Percentiles rank a stretch among this genome's conserved stretches.
Conservation (phyloP, 2,797 vertebrate species). For the Rhyacichthys aspro region DNA sequence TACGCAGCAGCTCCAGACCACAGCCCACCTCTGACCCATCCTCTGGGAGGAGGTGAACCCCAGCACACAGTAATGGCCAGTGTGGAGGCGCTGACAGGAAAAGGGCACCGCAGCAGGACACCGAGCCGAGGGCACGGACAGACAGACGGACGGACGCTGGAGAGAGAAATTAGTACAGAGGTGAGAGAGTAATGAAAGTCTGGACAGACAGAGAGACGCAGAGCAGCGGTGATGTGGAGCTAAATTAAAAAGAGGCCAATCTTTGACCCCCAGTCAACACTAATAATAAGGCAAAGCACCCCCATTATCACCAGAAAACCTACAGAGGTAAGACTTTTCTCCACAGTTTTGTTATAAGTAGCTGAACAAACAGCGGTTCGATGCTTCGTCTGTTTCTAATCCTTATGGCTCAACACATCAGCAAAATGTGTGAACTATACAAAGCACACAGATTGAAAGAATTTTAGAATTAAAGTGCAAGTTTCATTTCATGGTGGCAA, state of each 20-base stretch:
- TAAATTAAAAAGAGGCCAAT: conserved; percentile 44
- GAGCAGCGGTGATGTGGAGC: conserved; percentile 14
- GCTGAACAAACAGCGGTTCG: too few species aligned
- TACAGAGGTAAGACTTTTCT: conserved; percentile 5
- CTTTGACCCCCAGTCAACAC: conserved; percentile 28
- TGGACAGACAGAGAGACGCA: background rate
- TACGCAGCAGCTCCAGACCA: conserved; percentile 56
- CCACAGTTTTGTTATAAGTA: background rate
- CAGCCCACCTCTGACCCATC: conserved; percentile 61
- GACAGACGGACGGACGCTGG: background rate
- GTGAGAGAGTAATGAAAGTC: conserved; percentile 50
- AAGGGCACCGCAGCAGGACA: conserved; percentile 59
- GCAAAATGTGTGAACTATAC: too few species aligned
- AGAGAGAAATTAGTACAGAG: conserved; percentile 13
- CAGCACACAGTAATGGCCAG: conserved; percentile 54
- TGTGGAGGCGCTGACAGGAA: conserved; percentile 43
- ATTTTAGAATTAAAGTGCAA: too few species aligned
- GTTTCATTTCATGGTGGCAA: too few species aligned
- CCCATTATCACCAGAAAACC: conserved; percentile 10
- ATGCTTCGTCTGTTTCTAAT: too few species aligned
- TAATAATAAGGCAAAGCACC: conserved; percentile 13
- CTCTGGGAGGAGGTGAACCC: conserved; percentile 52
- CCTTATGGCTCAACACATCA: too few species aligned
- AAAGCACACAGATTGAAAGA: too few species aligned
- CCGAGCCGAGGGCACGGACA: conserved; percentile 12